These are phyloP conservation scores for Gadus chalcogrammus DNA, from an alignment of 2,113 vertebrate genomes.

Conservation along the genomic window DNA sequence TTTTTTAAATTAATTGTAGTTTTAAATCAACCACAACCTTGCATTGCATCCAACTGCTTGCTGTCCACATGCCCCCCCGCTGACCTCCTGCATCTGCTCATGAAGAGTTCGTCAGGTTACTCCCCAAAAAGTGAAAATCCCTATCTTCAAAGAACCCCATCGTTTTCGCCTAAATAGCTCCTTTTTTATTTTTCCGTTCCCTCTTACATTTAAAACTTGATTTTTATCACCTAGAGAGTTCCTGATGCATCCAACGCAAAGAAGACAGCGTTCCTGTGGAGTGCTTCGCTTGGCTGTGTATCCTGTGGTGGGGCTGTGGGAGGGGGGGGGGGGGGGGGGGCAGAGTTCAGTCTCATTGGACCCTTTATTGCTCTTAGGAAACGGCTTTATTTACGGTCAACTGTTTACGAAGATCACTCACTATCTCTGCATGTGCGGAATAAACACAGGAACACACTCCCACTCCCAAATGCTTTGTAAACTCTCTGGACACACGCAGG, in stretches of 20 bases:
- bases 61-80: too few species aligned
- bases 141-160: neutral
- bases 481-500: conserved; percentile 48
- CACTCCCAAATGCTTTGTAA: conserved; percentile 67
- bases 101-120: too few species aligned
- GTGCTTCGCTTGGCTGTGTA: conserved; percentile 54
- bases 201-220: neutral
- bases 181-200: too few species aligned
- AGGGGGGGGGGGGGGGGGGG: conserved; percentile 27
- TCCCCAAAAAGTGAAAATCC: too few species aligned
- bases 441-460: conserved; percentile 76
- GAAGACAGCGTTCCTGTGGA: conserved; percentile 51
- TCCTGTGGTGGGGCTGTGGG: conserved; percentile 15
- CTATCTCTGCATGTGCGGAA: conserved; percentile 64
- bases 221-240: conserved; percentile 44
- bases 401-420: conserved; percentile 68
- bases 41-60: too few species aligned
- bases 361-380: conserved; percentile 67
- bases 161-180: too few species aligned
- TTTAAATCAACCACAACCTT: too few species aligned
- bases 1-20: too few species aligned
- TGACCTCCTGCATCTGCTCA: too few species aligned
- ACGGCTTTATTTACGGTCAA: conserved; percentile 71
- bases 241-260: conserved; percentile 40
- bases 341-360: conserved; percentile 70